Evolutionary conservation across 2,888 invertebrate species (phyloP), one percentile per base, ranked within the genome.

Genomic region (Drosophila emarginata): DNA sequence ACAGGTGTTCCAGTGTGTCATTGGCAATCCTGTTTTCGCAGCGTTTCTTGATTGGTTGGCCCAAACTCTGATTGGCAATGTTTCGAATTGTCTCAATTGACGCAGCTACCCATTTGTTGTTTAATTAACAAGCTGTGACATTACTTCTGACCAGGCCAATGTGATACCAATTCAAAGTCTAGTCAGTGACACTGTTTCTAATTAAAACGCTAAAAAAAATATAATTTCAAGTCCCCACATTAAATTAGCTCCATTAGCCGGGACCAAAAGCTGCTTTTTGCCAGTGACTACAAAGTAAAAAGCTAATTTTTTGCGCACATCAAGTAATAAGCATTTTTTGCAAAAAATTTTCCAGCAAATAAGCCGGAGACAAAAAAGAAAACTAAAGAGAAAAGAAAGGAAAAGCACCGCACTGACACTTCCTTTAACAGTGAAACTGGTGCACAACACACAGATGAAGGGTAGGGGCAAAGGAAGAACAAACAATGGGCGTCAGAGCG

Each of bases 41-140:
- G n/a, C 52, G 45, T 3, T 21, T 12, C 45, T 45, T 45, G 45
- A 21, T 45, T 45, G 45, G 45, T 45, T 45, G 40, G 7, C 15
- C 15, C 15, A 6, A 40, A 40, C 14, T 32, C 18, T 54, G 32
- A 18, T 56, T 9, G 37, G 18, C 56, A 2, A 45, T 21, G 56
- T 56, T 37, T 37, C 37, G 58, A 45, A 59, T 45, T 73, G 52
- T 7, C 6, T 52, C 39, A 53, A 63, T 6, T 53, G 67, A 0
- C 72, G 15, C 81, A 82, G 76, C 74, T 82, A 79, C 72, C 72
- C 61, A 23, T 59, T 71, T 58, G 67, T 54, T 59, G 56, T 64
- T 76, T 76, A 77, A 79, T 80, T 79, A 82, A 67, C 61, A 67
- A 76, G 73, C 61, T 67, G 69, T 68, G 72, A 74, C 72, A 73